Percentiles rank a stretch among this genome's conserved stretches.
Evolutionary conservation across 2,797 vertebrate genomes (phyloP).

Genomic region (Falco rusticolus): DNA sequence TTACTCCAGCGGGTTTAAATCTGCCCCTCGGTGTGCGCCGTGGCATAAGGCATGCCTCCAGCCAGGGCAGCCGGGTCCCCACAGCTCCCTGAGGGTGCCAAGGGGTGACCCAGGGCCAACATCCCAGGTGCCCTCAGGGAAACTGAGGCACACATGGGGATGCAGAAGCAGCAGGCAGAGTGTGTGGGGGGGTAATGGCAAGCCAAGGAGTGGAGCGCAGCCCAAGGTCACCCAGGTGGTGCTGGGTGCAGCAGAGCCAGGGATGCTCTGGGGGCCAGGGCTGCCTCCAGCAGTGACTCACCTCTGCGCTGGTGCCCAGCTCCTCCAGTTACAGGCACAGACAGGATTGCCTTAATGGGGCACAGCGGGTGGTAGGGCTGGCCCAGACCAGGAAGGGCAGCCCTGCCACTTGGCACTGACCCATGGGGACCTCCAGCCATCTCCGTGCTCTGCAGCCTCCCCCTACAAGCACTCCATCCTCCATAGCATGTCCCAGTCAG

Average conservation of each 20-base stretch:
- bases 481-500: rapidly evolving
- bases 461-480: not conserved
- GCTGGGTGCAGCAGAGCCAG: not conserved
- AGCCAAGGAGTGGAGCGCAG: rapidly evolving
- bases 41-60: not conserved
- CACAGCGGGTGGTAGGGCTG: not conserved
- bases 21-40: not conserved
- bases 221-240: constrained; percentile 25
- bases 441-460: not conserved
- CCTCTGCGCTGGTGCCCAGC: not conserved
- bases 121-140: rapidly evolving
- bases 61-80: rapidly evolving
- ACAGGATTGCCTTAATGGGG: not conserved
- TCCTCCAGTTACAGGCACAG: constrained; percentile 6
- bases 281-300: constrained; percentile 15
- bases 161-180: not conserved
- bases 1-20: not conserved
- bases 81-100: not conserved
- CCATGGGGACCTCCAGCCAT: not conserved
- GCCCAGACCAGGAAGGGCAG: not conserved
- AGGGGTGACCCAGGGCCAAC: not conserved
- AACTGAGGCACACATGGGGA: not conserved
- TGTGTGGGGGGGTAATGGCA: too few relatives aligned
- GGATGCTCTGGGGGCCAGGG: not conserved
- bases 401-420: not conserved